Evolutionary conservation across 1,140 invertebrate species (phyloP).

Genomic region (Idris sp.): DNA sequence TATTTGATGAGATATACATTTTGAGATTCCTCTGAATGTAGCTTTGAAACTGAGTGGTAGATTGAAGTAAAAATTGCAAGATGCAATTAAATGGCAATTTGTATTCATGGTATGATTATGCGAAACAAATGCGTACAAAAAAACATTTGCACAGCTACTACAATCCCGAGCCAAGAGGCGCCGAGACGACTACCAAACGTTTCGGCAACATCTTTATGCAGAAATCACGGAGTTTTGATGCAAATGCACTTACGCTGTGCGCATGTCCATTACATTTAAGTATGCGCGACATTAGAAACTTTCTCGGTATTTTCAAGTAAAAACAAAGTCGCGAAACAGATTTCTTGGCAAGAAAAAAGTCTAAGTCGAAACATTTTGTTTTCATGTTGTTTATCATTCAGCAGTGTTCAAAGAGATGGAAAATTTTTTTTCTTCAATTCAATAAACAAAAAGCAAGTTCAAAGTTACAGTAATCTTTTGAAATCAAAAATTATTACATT

Average conservation of each 20-base stretch:
- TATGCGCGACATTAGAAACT: slow-evolving; percentile 56
- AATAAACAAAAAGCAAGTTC: too few relatives aligned
- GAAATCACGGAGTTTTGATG: slow-evolving; percentile 64
- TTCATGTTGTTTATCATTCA: slow-evolving; percentile 7
- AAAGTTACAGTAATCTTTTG: too few relatives aligned
- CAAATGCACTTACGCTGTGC: slow-evolving; percentile 60
- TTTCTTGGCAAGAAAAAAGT: slow-evolving; percentile 43
- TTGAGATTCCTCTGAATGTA: slow-evolving; percentile 38
- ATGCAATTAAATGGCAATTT: slow-evolving; percentile 64
- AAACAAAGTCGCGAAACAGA: slow-evolving; percentile 34
- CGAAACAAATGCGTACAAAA: slow-evolving; percentile 64
- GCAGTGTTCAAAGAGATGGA: slow-evolving; percentile 4
- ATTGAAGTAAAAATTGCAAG: slow-evolving; percentile 62
- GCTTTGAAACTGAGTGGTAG: slow-evolving; percentile 38
- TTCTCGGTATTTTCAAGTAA: slow-evolving; percentile 35
- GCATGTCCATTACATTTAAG: slow-evolving; percentile 62
- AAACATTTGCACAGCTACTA: slow-evolving; percentile 45
- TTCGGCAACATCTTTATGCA: slow-evolving; percentile 47
- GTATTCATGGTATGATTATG: slow-evolving; percentile 64
- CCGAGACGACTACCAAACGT: slow-evolving; percentile 58
- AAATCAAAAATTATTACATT: too few relatives aligned
- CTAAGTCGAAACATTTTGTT: slow-evolving; percentile 13
- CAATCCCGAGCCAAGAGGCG: slow-evolving; percentile 47
- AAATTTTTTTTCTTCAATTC: too few relatives aligned
- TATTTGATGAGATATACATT: slow-evolving; percentile 40